Base-by-base conservation (phyloP, 2,113 vertebrate genomes). In the Thunnus thynnus region DNA sequence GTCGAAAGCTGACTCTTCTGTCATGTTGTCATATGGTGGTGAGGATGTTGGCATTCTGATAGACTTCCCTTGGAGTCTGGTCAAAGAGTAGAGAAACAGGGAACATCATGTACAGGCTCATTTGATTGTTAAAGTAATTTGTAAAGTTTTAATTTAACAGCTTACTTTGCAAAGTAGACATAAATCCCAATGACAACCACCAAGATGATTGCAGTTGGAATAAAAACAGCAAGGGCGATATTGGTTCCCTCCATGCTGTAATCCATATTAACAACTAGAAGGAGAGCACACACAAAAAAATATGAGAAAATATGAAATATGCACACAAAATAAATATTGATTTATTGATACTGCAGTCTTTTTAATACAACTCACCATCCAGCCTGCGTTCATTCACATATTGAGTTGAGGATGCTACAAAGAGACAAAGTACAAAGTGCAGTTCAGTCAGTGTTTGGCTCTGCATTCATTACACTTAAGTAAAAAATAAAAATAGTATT, bases 101-200 rank as follows among this genome's bases (percentile, higher is more conserved):
- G 12, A 78, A 66, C 41, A 69, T 60, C 51, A 13, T 48, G 13
- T 63, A 9, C 47, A 66, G 5, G 20, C 30, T 65, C 13, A 3
- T 80, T 61, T 54, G 17, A 61, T 63, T 48, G 4, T 4, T 70
- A 80, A 61, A 12, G 47, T 74, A 68, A 54, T 13, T 0, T 30
- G 22, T 1, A 2, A 0, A 47, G 7, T 46, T 63, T 56, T 1
- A 13, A 62, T n/a, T 11, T 30, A 17, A 25, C 57, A 4, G 85
- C 97, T 96, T 90, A 99, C 98, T 96, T 98, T 91, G 96, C 96
- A 94, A 99, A 96, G 91, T 96, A 99, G 84, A 99, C 87, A 87
- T 97, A 99, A 83, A 97, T 92, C 30, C 94, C 96, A 1, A 97
- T 94, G 11, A 97, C 95, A 72, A 97, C 91, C 76, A 97, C 91